Percentiles rank a stretch among this genome's conserved stretches.
These are phyloP conservation scores for Ceyx erithaca DNA, from an alignment of 2,797 vertebrate genomes.

Conservation along the genomic window DNA sequence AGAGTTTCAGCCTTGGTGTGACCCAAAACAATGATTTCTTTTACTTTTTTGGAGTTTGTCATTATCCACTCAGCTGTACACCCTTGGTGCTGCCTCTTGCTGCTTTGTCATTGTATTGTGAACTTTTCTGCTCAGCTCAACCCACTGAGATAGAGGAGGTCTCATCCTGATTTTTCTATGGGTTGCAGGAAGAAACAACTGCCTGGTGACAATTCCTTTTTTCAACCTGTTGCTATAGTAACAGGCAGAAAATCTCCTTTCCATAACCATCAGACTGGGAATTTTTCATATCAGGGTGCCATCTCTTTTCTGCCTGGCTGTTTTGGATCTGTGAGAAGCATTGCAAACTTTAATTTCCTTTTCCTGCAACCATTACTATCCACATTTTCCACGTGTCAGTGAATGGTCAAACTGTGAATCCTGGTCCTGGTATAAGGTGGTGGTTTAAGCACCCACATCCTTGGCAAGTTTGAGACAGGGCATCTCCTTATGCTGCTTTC, in stretches of 20 bases:
- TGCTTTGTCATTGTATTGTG: constrained; percentile 22
- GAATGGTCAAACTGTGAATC: not conserved
- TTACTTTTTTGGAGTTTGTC: not conserved
- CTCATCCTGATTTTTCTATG: constrained; percentile 31
- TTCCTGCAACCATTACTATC: not conserved
- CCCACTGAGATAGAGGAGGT: constrained; percentile 33
- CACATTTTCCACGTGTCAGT: not conserved
- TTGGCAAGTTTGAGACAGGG: not conserved
- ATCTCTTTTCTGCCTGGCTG: not conserved
- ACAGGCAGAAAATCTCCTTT: constrained; percentile 35
- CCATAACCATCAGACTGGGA: constrained; percentile 18
- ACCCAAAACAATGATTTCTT: not conserved
- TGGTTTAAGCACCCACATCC: not conserved
- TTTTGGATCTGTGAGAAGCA: not conserved
- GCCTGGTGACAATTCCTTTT: constrained; percentile 23
- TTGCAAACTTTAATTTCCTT: not conserved
- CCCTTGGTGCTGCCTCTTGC: not conserved
- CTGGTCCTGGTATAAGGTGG: not conserved
- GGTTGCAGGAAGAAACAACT: constrained; percentile 51
- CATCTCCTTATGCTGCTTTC: not conserved
- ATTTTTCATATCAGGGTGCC: constrained; percentile 27
- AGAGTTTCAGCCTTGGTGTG: not conserved
- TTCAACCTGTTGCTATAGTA: constrained; percentile 49
- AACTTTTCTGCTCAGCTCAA: constrained; percentile 35
- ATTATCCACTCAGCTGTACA: not conserved